Base-by-base conservation (phyloP, 2,113 vertebrate species). In the Siniperca knerii region DNA sequence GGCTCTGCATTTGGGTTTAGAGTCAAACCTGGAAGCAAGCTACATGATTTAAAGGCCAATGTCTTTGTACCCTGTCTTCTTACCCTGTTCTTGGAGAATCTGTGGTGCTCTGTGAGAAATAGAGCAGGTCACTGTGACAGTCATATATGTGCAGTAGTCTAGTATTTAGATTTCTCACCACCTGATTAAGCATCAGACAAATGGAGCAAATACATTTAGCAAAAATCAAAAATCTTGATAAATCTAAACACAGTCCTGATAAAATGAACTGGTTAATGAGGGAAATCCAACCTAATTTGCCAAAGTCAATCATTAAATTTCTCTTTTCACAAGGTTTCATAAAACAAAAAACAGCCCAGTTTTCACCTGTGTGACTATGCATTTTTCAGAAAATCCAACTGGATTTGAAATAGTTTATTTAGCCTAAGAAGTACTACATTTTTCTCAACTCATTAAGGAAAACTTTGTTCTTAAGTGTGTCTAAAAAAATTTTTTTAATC, bases 1-100 rank as follows among this genome's bases (percentile, higher is more conserved):
- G 48, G 61, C 29, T 66, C 21, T 77, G 75, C 44, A 68, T 50
- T 72, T 64, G 20, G 54, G 52, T 68, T 70, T 37, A 48, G 72
- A 76, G 42, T 46, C 60, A 18, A 81, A 73, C 29, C 64, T 46
- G 21, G 15, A 62, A 29, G 66, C 25, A 23, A 37, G 25, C 9
- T 29, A 2, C 21, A 42, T 64, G 29, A 79, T 72, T 67, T 76
- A 21, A 50, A 54, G 29, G 52, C 8, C n/a, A 61, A 6, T 8
- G 9, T 44, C 71, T 25, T 21, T 13, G 9, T 61, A 3, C 9
- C 37, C 5, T 6, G 29, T 25, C 25, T 25, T 25, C n/a, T n/a
- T n/a, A n/a, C n/a, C n/a, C n/a, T n/a, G n/a, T 16, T 29, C 10
- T 33, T 44, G n/a, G 50, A 67, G 33, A 18, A 7, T 42, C 15